Base-by-base conservation (phyloP, 2,113 vertebrate species). In the Capra hircus region DNA sequence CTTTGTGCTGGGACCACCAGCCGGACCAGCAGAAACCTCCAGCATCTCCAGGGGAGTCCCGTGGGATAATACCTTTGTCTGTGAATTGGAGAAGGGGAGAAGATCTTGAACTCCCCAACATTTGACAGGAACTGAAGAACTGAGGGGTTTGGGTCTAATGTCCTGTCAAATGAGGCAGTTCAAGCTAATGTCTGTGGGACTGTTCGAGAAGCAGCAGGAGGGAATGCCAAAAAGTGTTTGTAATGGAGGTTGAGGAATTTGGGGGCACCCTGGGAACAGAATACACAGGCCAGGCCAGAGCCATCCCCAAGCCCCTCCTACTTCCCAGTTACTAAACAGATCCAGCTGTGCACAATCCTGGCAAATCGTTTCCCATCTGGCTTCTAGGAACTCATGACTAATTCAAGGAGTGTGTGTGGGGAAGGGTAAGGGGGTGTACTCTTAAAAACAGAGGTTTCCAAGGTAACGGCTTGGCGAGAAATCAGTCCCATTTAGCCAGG, bases 381-480 rank as follows among this genome's bases (percentile, higher is more conserved):
- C 93, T 95, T 97, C 93, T 95, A 98, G 93, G 90, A 98, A 97
- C 52, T 94, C 82, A 95, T 97, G 95, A 97, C 92, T 97, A 98
- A 98, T 96, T 95, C 64, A 80, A 95, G 43, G 91, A 90, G 92
- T 83, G 90, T 59, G 82, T 83, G 87, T 86, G 11, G 21, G 10
- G 14, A 17, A 36, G 25, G 13, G 40, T 27, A 15, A 14, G 8
- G 11, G n/a, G 19, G 10, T n/a, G 14, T 77, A 43, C 36, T 92
- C 81, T 71, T 82, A 93, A 96, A 98, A 98, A 98, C 91, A 97
- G 82, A 77, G 33, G 86, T 98, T 98, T 98, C 97, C 94, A 97
- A 40, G 93, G 95, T 82, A 97, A 97, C 88, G 52, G 71, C 80
- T 62, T 82, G 93, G 89, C 4, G 10, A 28, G 30, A 92, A 53